Evolutionary conservation across 2,797 vertebrate species (phyloP).

Genomic region (Paguma larvata): DNA sequence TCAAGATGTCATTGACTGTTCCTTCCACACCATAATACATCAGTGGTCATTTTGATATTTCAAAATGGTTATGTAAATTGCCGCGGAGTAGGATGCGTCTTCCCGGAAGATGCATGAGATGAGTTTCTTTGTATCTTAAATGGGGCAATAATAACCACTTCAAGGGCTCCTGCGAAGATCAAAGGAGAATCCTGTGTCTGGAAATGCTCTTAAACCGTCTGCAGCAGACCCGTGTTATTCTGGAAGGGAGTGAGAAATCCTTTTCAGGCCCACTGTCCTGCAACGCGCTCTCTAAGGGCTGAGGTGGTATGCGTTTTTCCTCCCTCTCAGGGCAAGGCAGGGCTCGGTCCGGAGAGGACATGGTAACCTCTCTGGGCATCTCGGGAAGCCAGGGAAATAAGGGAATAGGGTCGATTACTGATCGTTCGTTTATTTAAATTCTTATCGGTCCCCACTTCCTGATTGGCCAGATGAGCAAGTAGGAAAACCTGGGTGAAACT

Average conservation of each 20-base stretch:
- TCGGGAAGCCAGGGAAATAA: not conserved
- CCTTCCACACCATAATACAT: slow-evolving; percentile 24
- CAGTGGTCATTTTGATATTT: slow-evolving; percentile 65
- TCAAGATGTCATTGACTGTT: slow-evolving; percentile 56
- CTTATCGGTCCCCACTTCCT: not conserved
- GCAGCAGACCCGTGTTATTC: rapidly evolving
- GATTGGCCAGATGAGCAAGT: not conserved
- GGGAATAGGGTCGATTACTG: not conserved
- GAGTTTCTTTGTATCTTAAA: slow-evolving; percentile 64
- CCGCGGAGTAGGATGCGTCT: not conserved
- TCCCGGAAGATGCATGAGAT: not conserved
- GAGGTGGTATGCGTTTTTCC: not conserved
- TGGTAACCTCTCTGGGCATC: not conserved
- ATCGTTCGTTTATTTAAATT: not conserved
- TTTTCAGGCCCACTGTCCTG: not conserved
- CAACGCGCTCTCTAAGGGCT: not conserved
- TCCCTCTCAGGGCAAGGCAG: not conserved
- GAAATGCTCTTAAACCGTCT: not conserved
- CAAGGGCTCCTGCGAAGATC: slow-evolving; percentile 47
- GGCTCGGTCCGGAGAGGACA: not conserved
- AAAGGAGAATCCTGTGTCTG: slow-evolving; percentile 34
- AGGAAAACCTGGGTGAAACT: not conserved
- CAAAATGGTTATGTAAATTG: slow-evolving; percentile 68
- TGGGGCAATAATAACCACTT: slow-evolving; percentile 59
- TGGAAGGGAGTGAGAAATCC: not conserved